Base-by-base conservation (phyloP, 2,797 vertebrate genomes). In the Malurus splendens region DNA sequence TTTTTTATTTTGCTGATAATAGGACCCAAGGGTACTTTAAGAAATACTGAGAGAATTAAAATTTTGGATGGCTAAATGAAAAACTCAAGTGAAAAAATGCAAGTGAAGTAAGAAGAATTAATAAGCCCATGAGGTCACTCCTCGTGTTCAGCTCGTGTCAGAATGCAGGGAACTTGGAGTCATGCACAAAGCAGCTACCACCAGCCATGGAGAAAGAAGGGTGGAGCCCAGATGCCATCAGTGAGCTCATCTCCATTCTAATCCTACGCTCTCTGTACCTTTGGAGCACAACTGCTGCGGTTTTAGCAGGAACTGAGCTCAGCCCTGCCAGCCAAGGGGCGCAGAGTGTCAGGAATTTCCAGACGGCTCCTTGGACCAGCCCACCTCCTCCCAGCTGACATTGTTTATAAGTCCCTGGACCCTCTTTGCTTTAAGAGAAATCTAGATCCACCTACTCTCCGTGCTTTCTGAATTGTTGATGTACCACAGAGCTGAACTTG, bases 91-190 rank as follows among this genome's bases (percentile, higher is more conserved):
- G 41, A 93, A 86, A 90, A 91, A 61, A 54, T 10, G 1, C 59
- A 64, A 94, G 73, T 78, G 48, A 89, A 89, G 59, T 86, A 89
- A 90, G 86, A 87, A 92, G 64, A 65, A 76, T 76, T 73, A 93
- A 82, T 61, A 84, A 87, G 42, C 45, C 44, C 33, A 44, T 90
- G 93, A 93, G 81, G 60, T 93, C 90, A 88, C 36, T 91, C 90
- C 82, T 88, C 4, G 4, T 74, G 81, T 52, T 85, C 92, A 81
- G 85, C 73, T 54, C 36, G 1, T 12, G 8, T 42, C 1, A 3
- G 64, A 87, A 54, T 47, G 38, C 16, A 14, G 45, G 38, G 74
- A 86, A 24, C 36, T 86, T 36, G 61, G 70, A 74, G 36, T 72
- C 73, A 28, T 89, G 60, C 12, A 1, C 75, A 77, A 2, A 0